phyloP scores from a whole-genome alignment of 2,888 invertebrate genomes.

The Caenorhabditis panamensis region DNA sequence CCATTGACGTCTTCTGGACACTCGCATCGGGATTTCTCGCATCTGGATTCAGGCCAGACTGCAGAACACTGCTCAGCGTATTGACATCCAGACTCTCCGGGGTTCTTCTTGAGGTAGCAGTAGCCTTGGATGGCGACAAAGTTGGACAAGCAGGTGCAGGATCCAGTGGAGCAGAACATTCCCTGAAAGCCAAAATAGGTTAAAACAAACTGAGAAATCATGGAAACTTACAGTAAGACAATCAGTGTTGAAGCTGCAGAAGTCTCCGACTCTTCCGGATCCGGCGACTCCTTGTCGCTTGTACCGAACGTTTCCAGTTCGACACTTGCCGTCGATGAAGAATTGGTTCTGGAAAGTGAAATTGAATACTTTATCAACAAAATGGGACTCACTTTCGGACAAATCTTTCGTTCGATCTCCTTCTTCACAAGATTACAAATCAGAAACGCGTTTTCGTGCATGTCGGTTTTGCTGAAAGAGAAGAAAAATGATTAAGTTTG shows the following conservation, averaged over 20 bases:
- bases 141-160: constrained; percentile 80
- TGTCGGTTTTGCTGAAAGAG: constrained; percentile 76
- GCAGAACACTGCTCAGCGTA: constrained; percentile 80
- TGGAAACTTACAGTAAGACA: constrained; percentile 74
- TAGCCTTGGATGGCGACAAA: constrained; percentile 81
- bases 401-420: constrained; percentile 71
- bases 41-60: constrained; percentile 79
- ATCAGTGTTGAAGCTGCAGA: constrained; percentile 81
- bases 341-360: constrained; percentile 62
- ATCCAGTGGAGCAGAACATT: constrained; percentile 81
- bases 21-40: constrained; percentile 80
- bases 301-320: constrained; percentile 73
- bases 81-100: constrained; percentile 80
- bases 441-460: constrained; percentile 78
- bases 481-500: no score
- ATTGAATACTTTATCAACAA: not conserved
- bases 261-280: constrained; percentile 80
- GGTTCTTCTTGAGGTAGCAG: constrained; percentile 80
- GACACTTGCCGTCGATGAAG: constrained; percentile 78
- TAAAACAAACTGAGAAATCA: no score
- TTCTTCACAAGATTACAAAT: constrained; percentile 75
- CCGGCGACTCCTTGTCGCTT: constrained; percentile 80
- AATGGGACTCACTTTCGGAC: constrained; percentile 52
- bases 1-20: constrained; percentile 81
- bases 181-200: constrained; percentile 67